A percentile compares a stretch with the other conserved stretches of the same genome.
These are phyloP conservation scores for Taurulus bubalis DNA, from an alignment of 2,113 vertebrate species.

Conservation along the genomic window DNA sequence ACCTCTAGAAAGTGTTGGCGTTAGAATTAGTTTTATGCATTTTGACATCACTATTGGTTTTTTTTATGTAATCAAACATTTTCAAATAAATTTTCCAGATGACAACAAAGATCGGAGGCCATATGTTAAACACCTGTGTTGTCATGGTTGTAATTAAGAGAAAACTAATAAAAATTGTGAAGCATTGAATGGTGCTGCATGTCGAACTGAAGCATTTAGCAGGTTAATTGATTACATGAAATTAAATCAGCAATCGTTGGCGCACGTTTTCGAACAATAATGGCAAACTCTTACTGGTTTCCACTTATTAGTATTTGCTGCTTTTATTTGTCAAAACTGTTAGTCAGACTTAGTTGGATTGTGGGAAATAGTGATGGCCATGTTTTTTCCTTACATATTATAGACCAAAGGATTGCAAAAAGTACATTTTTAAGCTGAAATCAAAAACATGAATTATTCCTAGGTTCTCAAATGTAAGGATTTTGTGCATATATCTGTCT, in stretches of 20 bases:
- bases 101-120: not conserved
- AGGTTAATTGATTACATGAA: not conserved
- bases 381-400: not conserved
- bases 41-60: not conserved
- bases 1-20: not conserved
- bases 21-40: not conserved
- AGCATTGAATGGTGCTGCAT: not conserved
- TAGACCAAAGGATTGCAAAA: not conserved
- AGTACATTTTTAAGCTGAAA: not conserved
- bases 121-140: not conserved
- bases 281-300: not conserved
- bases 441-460: not conserved
- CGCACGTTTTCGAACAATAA: not conserved
- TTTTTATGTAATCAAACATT: not conserved
- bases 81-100: not conserved
- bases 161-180: not conserved
- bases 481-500: not conserved
- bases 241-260: not conserved
- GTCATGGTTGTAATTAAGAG: not conserved
- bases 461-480: conserved; percentile 1
- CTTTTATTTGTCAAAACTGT: not conserved
- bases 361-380: not conserved
- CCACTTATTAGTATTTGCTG: not conserved
- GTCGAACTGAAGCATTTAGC: not conserved
- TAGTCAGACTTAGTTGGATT: too few species aligned